Evolutionary conservation across 2,888 invertebrate species (phyloP), one percentile per base, ranked within the genome.

Genomic region (Barypeithes pellucidus): DNA sequence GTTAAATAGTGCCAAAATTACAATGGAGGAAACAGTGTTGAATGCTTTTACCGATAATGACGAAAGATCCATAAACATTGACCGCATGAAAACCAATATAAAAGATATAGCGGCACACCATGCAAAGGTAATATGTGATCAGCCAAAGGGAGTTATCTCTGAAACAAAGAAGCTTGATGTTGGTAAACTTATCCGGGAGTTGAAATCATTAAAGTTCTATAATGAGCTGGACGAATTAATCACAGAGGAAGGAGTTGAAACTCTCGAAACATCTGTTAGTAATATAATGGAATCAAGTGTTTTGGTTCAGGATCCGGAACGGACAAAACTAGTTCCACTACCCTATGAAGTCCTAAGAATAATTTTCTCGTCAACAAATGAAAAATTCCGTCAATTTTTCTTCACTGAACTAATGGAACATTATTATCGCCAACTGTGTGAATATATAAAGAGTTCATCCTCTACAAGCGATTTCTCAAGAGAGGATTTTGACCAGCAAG

Each of bases 291-390:
- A n/a, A 8, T 16, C 36, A n/a, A 54, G 14, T 11, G 18, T 62
- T 29, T 22, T 62, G 2, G 69, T 69, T 24, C 20, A 24, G 14
- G 61, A 69, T 63, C 41, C 52, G 4, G 67, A 18, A 45, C 59
- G 33, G 22, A 39, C 22, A 5, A 45, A 66, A 24, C 16, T 47
- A 18, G 68, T 43, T 0, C 72, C 75, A 0, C 39, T 72, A 22
- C 66, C 72, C 3, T 67, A 73, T 18, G 73, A 73, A 59, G 63
- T 74, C 0, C 14, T 77, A 9, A 20, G 52, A 4, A 41, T 70
- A 12, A 63, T 77, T 12, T 75, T 69, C n/a, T 36, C 39, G 12
- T 12, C 62, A 7, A 67, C 71, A 0, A 60, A 75, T 20, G 57
- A 71, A 33, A 62, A 72, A 16, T 62, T 72, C 33, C 57, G 73